Evolutionary conservation across 2,113 vertebrate genomes (phyloP).

Genomic region (Engraulis encrasicolus): DNA sequence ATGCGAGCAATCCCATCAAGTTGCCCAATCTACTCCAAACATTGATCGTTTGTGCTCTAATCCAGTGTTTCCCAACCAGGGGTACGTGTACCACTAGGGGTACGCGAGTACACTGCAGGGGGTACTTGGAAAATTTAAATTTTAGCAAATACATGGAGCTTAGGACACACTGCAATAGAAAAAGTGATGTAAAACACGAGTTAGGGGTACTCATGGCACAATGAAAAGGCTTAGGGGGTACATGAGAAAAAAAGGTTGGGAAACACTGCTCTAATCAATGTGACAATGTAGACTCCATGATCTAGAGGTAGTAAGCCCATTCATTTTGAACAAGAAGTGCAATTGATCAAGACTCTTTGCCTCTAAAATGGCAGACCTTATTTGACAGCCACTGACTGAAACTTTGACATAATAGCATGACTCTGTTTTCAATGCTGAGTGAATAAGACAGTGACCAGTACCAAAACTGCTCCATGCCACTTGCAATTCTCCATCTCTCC

Average conservation of each 20-base stretch:
- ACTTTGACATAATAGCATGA: background rate
- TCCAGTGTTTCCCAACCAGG: too few species aligned
- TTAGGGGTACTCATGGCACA: too few species aligned
- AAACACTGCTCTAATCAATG: background rate
- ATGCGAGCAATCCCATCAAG: background rate
- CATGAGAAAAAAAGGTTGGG: too few species aligned
- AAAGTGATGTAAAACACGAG: too few species aligned
- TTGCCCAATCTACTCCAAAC: background rate
- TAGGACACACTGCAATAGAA: too few species aligned
- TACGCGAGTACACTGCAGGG: too few species aligned
- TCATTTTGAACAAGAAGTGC: background rate
- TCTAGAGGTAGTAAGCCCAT: background rate
- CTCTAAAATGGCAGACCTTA: background rate
- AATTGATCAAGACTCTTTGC: too few species aligned
- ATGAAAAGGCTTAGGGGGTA: too few species aligned
- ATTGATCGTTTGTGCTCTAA: too few species aligned
- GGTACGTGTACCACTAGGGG: too few species aligned
- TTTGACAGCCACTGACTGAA: background rate
- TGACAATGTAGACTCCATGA: background rate
- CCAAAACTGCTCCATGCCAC: background rate
- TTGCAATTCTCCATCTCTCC: background rate
- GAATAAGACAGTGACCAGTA: background rate
- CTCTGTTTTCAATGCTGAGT: background rate
- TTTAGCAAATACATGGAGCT: too few species aligned
- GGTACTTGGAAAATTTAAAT: too few species aligned